Base-by-base conservation (phyloP, 1,140 invertebrate genomes). In the Zaprionus ghesquierei region DNA sequence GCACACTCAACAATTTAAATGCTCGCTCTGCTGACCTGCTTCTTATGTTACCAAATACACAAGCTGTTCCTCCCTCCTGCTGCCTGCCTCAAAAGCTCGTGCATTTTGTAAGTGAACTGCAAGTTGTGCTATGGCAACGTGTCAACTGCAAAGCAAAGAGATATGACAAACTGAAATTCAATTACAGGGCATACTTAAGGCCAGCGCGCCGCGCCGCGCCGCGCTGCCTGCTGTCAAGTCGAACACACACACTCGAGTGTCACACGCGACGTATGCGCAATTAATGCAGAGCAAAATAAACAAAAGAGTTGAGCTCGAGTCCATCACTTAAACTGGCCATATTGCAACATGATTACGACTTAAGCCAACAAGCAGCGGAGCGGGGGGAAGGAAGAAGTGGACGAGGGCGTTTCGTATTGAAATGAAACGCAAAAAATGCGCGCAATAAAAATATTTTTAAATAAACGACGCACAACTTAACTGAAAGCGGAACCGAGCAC, bases 361-460 rank as follows among this genome's bases (percentile, higher is more conserved):
- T 89, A 87, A 82, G 70, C 70, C 20, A 22, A 54, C 15, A 12
- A 66, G 41, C 29, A 12, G 58, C 8, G 15, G 18, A 9, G 25
- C 4, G 4, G 33, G 49, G 5, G 6, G 51, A 22, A 29, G 18
- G 31, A 18, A 5, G 51, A 9, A 3, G 15, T 4, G 29, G 29
- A 2, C 12, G 27, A n/a, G 49, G 20, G 54, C 41, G 46, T 61
- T 68, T 13, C 59, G 63, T 79, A 87, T 86, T 87, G 82, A 77
- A 81, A 79, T 87, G 78, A 81, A 76, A 79, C 76, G 82, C 66
- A 56, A 76, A 87, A 85, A 81, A 85, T 87, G 81, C 55, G 79
- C 65, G 75, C 82, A 82, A 86, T 86, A 82, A 86, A 86, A 86
- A 81, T 87, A 70, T 71, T 73, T n/a, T 56, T 61, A 78, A 80